A percentile compares a stretch with the other conserved stretches of the same genome.
Evolutionary conservation across 2,888 invertebrate genomes (phyloP).

Genomic region (Anthophora plumipes): DNA sequence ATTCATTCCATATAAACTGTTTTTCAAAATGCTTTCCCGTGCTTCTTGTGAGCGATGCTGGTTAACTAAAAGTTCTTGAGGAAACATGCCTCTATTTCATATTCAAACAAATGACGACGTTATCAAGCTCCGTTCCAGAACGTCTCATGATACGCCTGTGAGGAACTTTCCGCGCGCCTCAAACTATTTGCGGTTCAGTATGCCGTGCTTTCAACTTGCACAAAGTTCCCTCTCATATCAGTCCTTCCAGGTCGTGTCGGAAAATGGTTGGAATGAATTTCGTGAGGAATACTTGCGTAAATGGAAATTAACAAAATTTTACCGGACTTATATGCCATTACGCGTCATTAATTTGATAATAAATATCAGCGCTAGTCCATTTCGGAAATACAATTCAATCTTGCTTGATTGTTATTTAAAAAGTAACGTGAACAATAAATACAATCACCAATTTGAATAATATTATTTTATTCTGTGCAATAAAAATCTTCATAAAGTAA

Average conservation of each 20-base stretch:
- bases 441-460: too few species aligned
- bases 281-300: constrained; percentile 38
- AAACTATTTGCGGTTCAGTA: constrained; percentile 65
- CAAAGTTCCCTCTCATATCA: constrained; percentile 63
- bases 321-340: constrained; percentile 15
- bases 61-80: constrained; percentile 59
- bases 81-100: constrained; percentile 39
- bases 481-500: too few species aligned
- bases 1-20: not conserved
- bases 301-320: constrained; percentile 51
- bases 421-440: not conserved
- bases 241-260: constrained; percentile 54
- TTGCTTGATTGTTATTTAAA: not conserved
- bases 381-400: constrained; percentile 4
- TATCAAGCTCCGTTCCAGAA: constrained; percentile 65
- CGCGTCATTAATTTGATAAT: constrained; percentile 28
- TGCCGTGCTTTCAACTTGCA: constrained; percentile 62
- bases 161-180: constrained; percentile 62
- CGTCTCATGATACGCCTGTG: constrained; percentile 69
- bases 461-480: too few species aligned
- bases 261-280: constrained; percentile 43
- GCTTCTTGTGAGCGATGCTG: constrained; percentile 34
- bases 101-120: constrained; percentile 63
- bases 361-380: constrained; percentile 20
- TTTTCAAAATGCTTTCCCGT: constrained; percentile 21